Conservation (phyloP, 2,113 vertebrate genomes). For the Aix galericulata region DNA sequence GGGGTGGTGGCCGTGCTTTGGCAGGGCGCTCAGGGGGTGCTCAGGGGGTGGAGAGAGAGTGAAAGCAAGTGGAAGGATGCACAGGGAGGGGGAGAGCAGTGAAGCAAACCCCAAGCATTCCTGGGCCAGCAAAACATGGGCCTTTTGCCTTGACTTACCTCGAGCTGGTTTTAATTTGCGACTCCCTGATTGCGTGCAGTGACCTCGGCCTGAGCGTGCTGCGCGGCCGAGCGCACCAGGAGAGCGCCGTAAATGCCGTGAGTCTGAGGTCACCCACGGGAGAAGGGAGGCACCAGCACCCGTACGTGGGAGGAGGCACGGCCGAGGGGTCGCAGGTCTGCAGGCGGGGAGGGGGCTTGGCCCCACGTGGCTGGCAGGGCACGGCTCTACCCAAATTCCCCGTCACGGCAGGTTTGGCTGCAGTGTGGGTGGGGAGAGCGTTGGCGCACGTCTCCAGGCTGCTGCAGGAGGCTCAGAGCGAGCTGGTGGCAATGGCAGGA, state of each 20-base stretch:
- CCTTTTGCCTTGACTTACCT: conserved; percentile 54
- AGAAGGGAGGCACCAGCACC: neutral
- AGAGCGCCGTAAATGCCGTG: conserved; percentile 40
- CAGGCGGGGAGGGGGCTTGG: neutral
- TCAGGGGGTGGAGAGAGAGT: neutral
- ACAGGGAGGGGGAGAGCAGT: neutral
- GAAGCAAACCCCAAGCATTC: neutral
- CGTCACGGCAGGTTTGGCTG: neutral
- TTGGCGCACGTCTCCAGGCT: rapidly evolving
- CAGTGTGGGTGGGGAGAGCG: neutral
- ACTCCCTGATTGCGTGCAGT: neutral
- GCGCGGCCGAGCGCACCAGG: neutral
- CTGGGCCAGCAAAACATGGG: rapidly evolving
- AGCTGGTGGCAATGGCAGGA: neutral
- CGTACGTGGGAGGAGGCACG: rapidly evolving
- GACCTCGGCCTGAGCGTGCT: conserved; percentile 40
- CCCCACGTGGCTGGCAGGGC: neutral
- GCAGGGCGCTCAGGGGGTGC: no score
- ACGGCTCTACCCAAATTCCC: neutral
- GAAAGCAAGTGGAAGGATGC: neutral
- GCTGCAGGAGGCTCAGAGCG: no score
- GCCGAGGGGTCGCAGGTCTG: neutral
- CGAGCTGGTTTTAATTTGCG: conserved; percentile 43
- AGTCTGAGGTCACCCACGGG: neutral
- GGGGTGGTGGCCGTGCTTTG: neutral